phyloP scores from a whole-genome alignment of 2,888 invertebrate genomes.

The Panzeria rudis region DNA sequence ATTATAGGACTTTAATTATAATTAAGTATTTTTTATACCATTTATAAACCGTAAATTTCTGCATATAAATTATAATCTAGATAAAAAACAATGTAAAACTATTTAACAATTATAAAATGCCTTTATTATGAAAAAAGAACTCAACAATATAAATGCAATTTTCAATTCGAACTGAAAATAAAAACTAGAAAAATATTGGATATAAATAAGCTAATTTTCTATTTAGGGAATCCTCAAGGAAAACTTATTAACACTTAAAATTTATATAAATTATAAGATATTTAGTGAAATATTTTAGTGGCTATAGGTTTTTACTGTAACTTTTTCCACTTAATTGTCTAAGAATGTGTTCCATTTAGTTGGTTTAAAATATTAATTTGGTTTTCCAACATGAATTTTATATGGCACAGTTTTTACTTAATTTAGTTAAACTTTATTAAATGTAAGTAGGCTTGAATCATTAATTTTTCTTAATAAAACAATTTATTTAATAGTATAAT shows the following conservation, averaged over 20 bases:
- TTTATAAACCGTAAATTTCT: conserved; percentile 38
- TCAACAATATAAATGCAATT: conserved; percentile 22
- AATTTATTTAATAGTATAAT: conserved; percentile 32
- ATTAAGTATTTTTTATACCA: conserved; percentile 68
- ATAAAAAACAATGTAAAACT: conserved; percentile 17
- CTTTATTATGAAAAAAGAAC: conserved; percentile 34
- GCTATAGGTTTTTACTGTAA: conserved; percentile 6
- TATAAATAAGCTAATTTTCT: conserved; percentile 20
- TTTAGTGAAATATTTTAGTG: conserved; percentile 8
- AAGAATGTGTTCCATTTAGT: conserved; percentile 27
- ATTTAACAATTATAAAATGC: conserved; percentile 43
- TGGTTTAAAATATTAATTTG: conserved; percentile 22
- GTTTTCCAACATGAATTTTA: conserved; percentile 19
- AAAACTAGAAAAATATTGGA: not conserved
- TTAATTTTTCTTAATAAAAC: conserved; percentile 15
- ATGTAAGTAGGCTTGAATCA: conserved; percentile 15
- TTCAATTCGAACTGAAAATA: conserved; percentile 1
- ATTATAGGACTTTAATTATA: conserved; percentile 36
- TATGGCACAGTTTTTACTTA: conserved; percentile 61
- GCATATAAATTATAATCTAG: conserved; percentile 13
- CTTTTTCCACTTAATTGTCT: conserved; percentile 27
- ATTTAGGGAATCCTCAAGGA: conserved; percentile 25
- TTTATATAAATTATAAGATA: conserved; percentile 7
- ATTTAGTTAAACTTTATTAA: conserved; percentile 27
- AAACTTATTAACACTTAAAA: conserved; percentile 20